These are phyloP conservation scores for Aplidium turbinatum DNA, from an alignment of 23 tunicate genomes.

Conservation along the genomic window DNA sequence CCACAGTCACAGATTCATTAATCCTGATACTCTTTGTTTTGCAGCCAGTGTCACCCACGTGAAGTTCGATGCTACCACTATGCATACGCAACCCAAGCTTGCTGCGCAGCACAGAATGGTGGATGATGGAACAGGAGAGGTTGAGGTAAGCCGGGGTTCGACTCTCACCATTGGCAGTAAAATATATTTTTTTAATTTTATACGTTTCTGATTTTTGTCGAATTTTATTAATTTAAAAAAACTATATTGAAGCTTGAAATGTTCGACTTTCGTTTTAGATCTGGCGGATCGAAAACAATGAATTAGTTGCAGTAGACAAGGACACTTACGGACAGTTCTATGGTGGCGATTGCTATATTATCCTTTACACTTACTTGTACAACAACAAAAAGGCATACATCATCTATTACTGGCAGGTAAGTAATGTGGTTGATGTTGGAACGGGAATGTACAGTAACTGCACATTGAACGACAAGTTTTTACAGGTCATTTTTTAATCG, in stretches of 20 bases:
- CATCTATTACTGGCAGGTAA: slow-evolving; percentile 96
- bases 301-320: slow-evolving; percentile 66
- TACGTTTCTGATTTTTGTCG: too few species aligned
- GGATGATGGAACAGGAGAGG: slow-evolving; percentile 93
- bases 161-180: too few species aligned
- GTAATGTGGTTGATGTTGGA: too few species aligned
- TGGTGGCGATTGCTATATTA: slow-evolving; percentile 97
- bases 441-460: too few species aligned
- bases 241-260: too few species aligned
- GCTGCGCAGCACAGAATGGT: slow-evolving; percentile 96
- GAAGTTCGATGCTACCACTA: slow-evolving; percentile 81
- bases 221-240: too few species aligned
- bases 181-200: too few species aligned
- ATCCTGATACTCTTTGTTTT: too few species aligned
- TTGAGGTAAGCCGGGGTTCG: too few species aligned
- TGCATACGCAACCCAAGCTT: slow-evolving; percentile 91
- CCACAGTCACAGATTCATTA: too few species aligned
- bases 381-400: slow-evolving; percentile 65
- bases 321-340: slow-evolving; percentile 87
- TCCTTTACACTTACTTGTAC: slow-evolving; percentile 81
- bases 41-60: slow-evolving; percentile 78
- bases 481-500: too few species aligned
- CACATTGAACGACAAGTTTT: too few species aligned
- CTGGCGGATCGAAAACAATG: slow-evolving; percentile 84
- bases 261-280: slow-evolving; percentile 67